Conservation (phyloP, 2,888 invertebrate species). For the Trissoscelio sp. region DNA sequence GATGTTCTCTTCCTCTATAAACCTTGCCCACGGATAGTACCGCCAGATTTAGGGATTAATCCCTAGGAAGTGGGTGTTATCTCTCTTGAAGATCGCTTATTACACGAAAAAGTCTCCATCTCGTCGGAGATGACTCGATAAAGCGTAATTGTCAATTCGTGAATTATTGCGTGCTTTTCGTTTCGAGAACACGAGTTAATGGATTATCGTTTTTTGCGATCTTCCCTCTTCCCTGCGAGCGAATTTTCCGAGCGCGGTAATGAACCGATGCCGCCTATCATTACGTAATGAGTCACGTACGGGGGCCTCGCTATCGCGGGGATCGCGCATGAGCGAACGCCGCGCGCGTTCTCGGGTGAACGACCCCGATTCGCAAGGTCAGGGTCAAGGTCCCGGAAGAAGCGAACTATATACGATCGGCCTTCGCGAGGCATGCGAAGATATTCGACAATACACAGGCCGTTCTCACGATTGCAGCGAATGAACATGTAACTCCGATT, state of each 20-base stretch:
- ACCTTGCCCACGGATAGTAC: neutral
- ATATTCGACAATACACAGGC: slow-evolving; percentile 39
- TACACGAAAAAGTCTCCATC: slow-evolving; percentile 46
- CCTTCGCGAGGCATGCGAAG: slow-evolving; percentile 46
- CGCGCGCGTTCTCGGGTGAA: slow-evolving; percentile 60
- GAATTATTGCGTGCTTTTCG: slow-evolving; percentile 61
- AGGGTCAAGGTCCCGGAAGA: slow-evolving; percentile 67
- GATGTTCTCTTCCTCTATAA: neutral
- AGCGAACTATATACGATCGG: slow-evolving; percentile 56
- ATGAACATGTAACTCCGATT: slow-evolving; percentile 40
- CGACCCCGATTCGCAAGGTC: slow-evolving; percentile 66
- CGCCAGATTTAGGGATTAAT: slow-evolving; percentile 17
- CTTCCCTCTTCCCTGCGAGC: slow-evolving; percentile 23
- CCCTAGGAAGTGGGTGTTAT: slow-evolving; percentile 46
- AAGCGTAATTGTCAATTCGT: slow-evolving; percentile 60
- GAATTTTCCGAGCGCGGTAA: slow-evolving; percentile 59
- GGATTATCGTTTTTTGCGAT: slow-evolving; percentile 60
- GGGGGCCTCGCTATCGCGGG: slow-evolving; percentile 47
- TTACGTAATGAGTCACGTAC: slow-evolving; percentile 68
- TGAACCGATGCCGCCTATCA: slow-evolving; percentile 62
- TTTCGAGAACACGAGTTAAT: slow-evolving; percentile 57
- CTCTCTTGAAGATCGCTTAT: slow-evolving; percentile 26
- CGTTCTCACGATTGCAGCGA: slow-evolving; percentile 37
- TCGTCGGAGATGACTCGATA: slow-evolving; percentile 44
- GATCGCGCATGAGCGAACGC: slow-evolving; percentile 56